Base-by-base conservation (phyloP, 2,797 vertebrate species). In the Selene dorsalis region DNA sequence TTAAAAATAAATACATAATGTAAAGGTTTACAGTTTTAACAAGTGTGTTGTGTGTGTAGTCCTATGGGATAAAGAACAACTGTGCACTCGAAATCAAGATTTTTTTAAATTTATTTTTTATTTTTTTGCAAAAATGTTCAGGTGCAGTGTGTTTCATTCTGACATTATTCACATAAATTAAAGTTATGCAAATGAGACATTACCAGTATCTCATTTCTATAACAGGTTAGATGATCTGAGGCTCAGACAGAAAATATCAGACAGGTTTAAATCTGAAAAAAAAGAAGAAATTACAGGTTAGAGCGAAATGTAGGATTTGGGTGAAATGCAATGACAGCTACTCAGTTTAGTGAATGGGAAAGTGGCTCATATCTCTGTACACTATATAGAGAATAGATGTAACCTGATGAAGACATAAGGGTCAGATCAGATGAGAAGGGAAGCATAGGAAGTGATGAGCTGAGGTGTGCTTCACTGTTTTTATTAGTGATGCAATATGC, bases 381-480 rank as follows among this genome's bases (percentile, higher is more conserved):
- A 32, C 32, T 4, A 32, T 32, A 32, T 32, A 32, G 4, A 32
- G 32, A 32, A 6, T 32, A 28, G 47, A 38, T 69, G 66, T 18
- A 18, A 45, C 38, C 35, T 13, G 2, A 48, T 6, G n/a, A 41
- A 35, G 17, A 7, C 50, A 69, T 11, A 45, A 45, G 47, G 6
- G 10, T 39, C 74, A 67, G 67, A 32, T 43, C 61, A 50, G 32
- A 60, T 55, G 52, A 58, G 70, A 68, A 56, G 52, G 73, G 61
- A 52, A 28, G 68, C 63, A 79, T 65, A 56, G 77, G 32, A 35
- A 35, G 59, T 66, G 61, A 87, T 59, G 13, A 7, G 20, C 45
- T 62, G 53, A 43, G n/a, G 32, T 67, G 16, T 57, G 16, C 55
- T 59, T 65, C 47, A 57, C 35, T 11, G 4, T 53, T 22, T 28